Percentiles rank a stretch among this genome's conserved stretches.
Conservation (phyloP, 2,888 invertebrate species). For the Ochropleura plecta region DNA sequence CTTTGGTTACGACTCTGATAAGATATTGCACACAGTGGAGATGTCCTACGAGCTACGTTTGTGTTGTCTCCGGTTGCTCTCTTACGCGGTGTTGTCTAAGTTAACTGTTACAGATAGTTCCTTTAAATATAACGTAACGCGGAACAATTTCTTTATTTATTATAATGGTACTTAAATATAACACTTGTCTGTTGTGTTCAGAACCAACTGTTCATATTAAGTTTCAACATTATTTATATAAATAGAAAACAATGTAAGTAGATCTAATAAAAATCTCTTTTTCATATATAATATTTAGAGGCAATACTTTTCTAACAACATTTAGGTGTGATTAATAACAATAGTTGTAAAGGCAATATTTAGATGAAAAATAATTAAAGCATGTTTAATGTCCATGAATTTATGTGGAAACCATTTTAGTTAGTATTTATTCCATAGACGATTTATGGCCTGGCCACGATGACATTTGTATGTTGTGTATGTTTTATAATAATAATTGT, state of each 20-base stretch:
- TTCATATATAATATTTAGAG: constrained; percentile 87
- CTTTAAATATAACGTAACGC: constrained; percentile 71
- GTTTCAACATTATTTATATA: constrained; percentile 80
- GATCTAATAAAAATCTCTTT: constrained; percentile 84
- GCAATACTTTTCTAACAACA: constrained; percentile 89
- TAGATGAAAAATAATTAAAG: constrained; percentile 79
- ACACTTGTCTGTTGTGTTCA: constrained; percentile 74
- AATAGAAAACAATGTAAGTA: constrained; percentile 83
- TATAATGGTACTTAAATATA: constrained; percentile 85
- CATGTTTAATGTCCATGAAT: constrained; percentile 78
- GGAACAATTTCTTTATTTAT: constrained; percentile 77
- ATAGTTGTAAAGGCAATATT: constrained; percentile 87
- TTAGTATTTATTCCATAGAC: constrained; percentile 81
- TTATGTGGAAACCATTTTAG: constrained; percentile 79
- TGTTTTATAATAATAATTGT: constrained; percentile 78
- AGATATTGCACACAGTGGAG: constrained; percentile 81
- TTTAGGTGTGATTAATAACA: constrained; percentile 88
- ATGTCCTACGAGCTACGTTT: constrained; percentile 72
- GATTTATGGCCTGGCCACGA: constrained; percentile 79
- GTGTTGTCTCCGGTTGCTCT: constrained; percentile 83
- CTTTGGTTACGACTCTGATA: constrained; percentile 82
- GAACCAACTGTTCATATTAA: constrained; percentile 78
- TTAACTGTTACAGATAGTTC: constrained; percentile 74
- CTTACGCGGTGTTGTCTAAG: constrained; percentile 72
- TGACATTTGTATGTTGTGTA: constrained; percentile 83